Evolutionary conservation across 2,797 vertebrate species (phyloP).

Genomic region (Austrolebias charrua): DNA sequence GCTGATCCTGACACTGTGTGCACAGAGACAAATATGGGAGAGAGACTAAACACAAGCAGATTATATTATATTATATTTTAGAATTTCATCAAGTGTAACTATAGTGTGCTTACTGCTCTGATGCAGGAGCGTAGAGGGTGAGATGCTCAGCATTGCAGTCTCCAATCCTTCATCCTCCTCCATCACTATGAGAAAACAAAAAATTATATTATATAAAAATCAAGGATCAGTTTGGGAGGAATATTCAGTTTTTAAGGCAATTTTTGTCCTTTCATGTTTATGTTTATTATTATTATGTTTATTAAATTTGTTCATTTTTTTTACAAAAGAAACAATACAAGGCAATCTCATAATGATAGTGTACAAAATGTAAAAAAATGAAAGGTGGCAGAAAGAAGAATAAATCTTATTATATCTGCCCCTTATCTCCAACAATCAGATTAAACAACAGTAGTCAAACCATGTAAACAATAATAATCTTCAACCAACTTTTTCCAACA

Average conservation of each 20-base stretch:
- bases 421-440: too few species aligned
- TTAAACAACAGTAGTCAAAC: too few species aligned
- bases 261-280: background rate
- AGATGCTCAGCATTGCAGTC: background rate
- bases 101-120: background rate
- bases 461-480: too few species aligned
- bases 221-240: background rate
- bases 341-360: too few species aligned
- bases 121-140: background rate
- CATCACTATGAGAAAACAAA: background rate
- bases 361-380: too few species aligned
- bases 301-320: too few species aligned
- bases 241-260: background rate
- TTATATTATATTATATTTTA: background rate
- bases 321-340: too few species aligned
- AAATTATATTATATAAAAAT: background rate
- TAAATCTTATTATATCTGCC: too few species aligned
- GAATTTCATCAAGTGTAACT: background rate
- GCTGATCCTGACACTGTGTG: too few species aligned
- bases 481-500: too few species aligned
- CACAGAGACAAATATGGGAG: background rate
- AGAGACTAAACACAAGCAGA: background rate
- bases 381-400: too few species aligned
- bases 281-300: too few species aligned
- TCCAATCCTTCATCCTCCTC: constrained; percentile 3